A percentile compares a stretch with the other conserved stretches of the same genome.
These are phyloP conservation scores for Salticus scenicus DNA, from an alignment of 2,888 invertebrate genomes.

Conservation along the genomic window DNA sequence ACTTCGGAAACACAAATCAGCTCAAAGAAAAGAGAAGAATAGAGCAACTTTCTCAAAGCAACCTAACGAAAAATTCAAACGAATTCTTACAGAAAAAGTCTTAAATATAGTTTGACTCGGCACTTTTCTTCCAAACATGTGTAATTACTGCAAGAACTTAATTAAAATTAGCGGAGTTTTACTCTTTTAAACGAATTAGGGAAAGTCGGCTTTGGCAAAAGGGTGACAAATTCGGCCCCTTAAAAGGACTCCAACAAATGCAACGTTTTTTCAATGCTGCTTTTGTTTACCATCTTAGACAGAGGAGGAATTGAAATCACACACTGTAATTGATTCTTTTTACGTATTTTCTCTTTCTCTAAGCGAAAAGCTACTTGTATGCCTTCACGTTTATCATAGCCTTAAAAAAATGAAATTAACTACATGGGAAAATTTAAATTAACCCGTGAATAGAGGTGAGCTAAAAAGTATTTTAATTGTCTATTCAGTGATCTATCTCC, in stretches of 20 bases:
- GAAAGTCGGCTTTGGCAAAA: conserved; percentile 30
- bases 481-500: conserved; percentile 33
- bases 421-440: conserved; percentile 46
- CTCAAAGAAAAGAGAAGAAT: conserved; percentile 40
- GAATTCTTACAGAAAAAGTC: conserved; percentile 29
- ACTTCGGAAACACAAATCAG: conserved; percentile 3
- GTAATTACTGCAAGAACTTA: conserved; percentile 68
- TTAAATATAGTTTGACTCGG: conserved; percentile 27
- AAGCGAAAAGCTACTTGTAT: conserved; percentile 30
- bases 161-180: conserved; percentile 66
- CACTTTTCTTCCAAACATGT: conserved; percentile 48
- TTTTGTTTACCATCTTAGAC: conserved; percentile 55
- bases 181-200: conserved; percentile 62
- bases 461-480: conserved; percentile 62
- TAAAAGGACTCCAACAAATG: conserved; percentile 36
- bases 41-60: conserved; percentile 33
- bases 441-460: conserved; percentile 35
- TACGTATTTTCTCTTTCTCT: conserved; percentile 39
- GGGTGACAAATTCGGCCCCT: conserved; percentile 56
- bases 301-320: conserved; percentile 21
- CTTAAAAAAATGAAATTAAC: conserved; percentile 44
- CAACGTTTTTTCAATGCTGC: conserved; percentile 14
- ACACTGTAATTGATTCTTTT: conserved; percentile 59
- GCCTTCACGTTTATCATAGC: conserved; percentile 37
- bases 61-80: conserved; percentile 43